Conservation (phyloP, 2,797 vertebrate genomes). For the Potorous gilbertii region DNA sequence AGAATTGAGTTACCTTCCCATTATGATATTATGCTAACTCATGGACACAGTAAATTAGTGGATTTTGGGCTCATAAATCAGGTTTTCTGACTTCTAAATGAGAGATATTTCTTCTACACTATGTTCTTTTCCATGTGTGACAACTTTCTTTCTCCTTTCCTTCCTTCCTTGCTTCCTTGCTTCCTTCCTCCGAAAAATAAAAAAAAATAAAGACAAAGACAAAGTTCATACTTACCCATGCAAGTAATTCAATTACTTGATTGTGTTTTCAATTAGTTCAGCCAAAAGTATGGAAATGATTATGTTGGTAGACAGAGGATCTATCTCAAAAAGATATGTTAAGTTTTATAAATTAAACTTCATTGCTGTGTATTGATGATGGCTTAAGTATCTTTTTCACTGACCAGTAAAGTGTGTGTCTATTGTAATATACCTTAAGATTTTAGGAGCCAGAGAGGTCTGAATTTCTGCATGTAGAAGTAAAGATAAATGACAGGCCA, state of each 20-base stretch:
- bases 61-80: not conserved
- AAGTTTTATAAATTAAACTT: not conserved
- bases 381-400: not conserved
- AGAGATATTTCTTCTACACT: not conserved
- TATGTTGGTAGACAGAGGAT: not conserved
- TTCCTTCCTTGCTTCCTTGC: not conserved
- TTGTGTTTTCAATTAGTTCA: not conserved
- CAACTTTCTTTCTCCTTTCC: not conserved
- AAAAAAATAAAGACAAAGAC: not conserved
- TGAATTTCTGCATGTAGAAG: not conserved
- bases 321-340: not conserved
- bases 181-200: not conserved
- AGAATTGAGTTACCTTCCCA: not conserved
- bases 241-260: not conserved
- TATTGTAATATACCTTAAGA: not conserved
- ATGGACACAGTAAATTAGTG: not conserved
- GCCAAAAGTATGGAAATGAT: not conserved
- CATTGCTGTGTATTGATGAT: not conserved
- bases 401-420: not conserved
- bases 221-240: not conserved
- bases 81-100: not conserved
- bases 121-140: not conserved
- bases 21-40: not conserved
- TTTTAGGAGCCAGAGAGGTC: not conserved
- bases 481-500: not conserved